phyloP scores from a whole-genome alignment of 1,140 invertebrate genomes.

The Lordiphosa stackelbergi region DNA sequence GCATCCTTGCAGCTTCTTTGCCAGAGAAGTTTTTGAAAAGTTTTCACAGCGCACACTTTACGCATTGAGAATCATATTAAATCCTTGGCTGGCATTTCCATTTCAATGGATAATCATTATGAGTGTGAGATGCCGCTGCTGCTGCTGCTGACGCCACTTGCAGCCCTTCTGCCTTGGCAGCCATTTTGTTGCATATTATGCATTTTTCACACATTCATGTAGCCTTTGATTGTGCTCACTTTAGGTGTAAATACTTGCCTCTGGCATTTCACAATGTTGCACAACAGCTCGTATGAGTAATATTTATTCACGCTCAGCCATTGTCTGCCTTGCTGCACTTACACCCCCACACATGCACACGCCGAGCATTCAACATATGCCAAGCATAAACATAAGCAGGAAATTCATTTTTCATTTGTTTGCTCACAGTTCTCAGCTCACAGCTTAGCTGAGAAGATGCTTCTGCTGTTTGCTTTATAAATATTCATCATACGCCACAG shows the following conservation, averaged over 20 bases:
- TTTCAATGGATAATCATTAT: constrained; percentile 77
- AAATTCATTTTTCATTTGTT: constrained; percentile 76
- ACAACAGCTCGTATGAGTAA: constrained; percentile 66
- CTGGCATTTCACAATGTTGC: constrained; percentile 65
- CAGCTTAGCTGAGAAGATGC: constrained; percentile 38
- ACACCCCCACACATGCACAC: background rate
- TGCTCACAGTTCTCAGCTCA: constrained; percentile 50
- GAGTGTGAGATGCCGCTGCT: constrained; percentile 50
- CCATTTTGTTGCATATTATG: constrained; percentile 64
- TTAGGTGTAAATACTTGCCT: constrained; percentile 72
- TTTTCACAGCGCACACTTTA: constrained; percentile 52
- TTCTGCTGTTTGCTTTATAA: constrained; percentile 50
- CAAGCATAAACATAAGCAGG: constrained; percentile 72
- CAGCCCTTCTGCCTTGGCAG: constrained; percentile 37
- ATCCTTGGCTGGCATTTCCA: constrained; percentile 71
- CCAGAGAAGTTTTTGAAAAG: constrained; percentile 48
- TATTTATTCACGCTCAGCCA: constrained; percentile 71
- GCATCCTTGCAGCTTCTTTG: constrained; percentile 26
- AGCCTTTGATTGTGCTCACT: constrained; percentile 64
- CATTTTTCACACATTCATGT: constrained; percentile 68
- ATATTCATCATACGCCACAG: constrained; percentile 66
- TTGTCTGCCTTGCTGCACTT: constrained; percentile 54
- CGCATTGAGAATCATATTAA: constrained; percentile 71
- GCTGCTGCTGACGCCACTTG: constrained; percentile 43
- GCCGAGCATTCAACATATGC: constrained; percentile 66